phyloP scores from a whole-genome alignment of 2,113 vertebrate genomes.

The Athene noctua region DNA sequence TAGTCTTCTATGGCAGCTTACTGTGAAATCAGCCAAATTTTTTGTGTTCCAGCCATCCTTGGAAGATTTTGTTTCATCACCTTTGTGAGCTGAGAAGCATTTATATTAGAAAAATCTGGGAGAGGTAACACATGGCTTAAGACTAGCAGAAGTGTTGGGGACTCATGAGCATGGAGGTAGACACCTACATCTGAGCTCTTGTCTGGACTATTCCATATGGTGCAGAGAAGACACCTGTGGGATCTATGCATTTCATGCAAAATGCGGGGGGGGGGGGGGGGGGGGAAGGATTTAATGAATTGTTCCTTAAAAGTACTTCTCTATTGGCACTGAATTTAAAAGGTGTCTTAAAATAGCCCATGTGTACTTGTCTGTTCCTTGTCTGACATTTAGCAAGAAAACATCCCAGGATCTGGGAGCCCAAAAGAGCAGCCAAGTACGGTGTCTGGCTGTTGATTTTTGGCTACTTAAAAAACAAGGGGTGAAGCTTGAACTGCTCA shows the following conservation, averaged over 20 bases:
- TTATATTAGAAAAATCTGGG: neutral
- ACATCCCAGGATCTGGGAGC: neutral
- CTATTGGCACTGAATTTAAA: neutral
- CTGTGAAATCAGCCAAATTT: neutral
- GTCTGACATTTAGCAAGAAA: neutral
- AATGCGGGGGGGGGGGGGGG: too few relatives aligned
- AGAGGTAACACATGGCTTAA: neutral
- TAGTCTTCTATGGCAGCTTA: neutral
- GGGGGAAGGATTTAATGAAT: neutral
- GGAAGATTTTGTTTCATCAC: neutral
- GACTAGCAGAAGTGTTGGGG: neutral
- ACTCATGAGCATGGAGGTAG: neutral
- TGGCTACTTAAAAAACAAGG: neutral
- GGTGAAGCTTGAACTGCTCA: neutral
- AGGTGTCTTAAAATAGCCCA: neutral
- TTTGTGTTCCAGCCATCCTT: neutral
- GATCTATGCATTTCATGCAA: neutral
- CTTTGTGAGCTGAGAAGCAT: neutral
- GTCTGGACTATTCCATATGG: neutral
- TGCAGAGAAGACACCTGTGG: neutral
- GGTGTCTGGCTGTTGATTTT: neutral
- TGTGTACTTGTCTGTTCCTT: neutral
- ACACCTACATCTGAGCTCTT: neutral
- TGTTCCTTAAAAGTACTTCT: neutral
- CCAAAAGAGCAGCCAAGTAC: neutral